Evolutionary conservation across 2,888 invertebrate genomes (phyloP), one percentile per base, ranked within the genome.

Genomic region (Lumbricus terrestris): DNA sequence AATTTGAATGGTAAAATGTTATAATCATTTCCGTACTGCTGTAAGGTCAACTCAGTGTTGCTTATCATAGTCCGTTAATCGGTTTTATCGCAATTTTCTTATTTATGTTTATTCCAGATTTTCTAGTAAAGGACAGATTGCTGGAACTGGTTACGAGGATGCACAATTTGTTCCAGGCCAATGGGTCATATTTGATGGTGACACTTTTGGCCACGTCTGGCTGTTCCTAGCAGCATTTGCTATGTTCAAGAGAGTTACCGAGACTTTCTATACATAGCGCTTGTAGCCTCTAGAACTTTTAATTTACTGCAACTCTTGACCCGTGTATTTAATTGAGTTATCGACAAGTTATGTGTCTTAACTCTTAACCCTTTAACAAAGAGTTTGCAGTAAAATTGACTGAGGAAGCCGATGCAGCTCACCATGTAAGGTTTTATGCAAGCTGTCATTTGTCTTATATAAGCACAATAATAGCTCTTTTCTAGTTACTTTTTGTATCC

Each of bases 201-300:
- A 94, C 91, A 91, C 92, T 6, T 94, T 95, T 91, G 94, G 94
- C n/a, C 93, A 94, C 85, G 90, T 94, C 6, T 94, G 94, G 94
- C 89, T 94, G 82, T 93, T 93, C 37, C 92, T 94, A 18, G 88
- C 91, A 20, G 92, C 93, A 18, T 93, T 94, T 54, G 93, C 94
- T 89, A 90, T 94, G 89, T 94, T 92, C 91, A 91, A 92, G 16
- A 90, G 93, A 89, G 92, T 93, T 35, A 85, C 54, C 34, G 92
- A 92, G 37, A 88, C 40, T 33, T 88, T 88, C 38, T 38, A 6
- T 34, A 38, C 29, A 34, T 38, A 37, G 35, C 5, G 38, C 90
- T 69, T 69, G 47, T 20, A 47, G 6, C 47, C 47, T 16, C 4
- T 1, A 47, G 47, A 47, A 47, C n/a, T 47, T 47, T 47, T 4